Evolutionary conservation across 2,797 vertebrate genomes (phyloP), one percentile per base, ranked within the genome.

Genomic region (Bradypodion pumilum): DNA sequence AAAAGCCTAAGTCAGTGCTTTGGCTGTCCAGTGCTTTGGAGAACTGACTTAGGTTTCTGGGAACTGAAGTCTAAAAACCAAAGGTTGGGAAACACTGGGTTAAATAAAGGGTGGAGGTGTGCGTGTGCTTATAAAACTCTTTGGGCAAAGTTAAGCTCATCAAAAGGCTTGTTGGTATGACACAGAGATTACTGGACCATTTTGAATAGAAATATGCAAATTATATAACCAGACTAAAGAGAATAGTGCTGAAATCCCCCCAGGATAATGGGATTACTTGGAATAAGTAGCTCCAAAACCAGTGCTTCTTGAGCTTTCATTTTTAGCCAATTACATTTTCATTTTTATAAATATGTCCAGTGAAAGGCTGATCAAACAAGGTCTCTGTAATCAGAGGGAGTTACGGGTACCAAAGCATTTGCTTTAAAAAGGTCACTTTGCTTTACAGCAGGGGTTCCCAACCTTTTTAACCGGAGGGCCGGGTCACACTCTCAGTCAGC

Each of bases 161-260:
- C 8, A 59, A 59, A 70, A 27, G 32, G 27, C 25, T 72, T 59
- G 35, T 25, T 37, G 42, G 16, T 56, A 44, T 25, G 29, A 46
- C 13, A 5, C 13, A 44, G 52, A n/a, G 76, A 65, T 44, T 12
- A n/a, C 68, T 81, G 37, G 7, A 19, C 62, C 12, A 62, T 72
- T 81, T 25, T 73, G 80, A 73, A 72, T 16, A 52, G 44, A 29
- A 81, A 44, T 4, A 29, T 19, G 60, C 52, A 59, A 7, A 49
- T 75, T 74, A 85, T 74, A 9, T 80, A 85, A 80, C 69, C 49
- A 27, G 46, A 49, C 37, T 35, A 68, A 40, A 80, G 15, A 62
- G 37, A 68, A 49, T 35, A 78, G 15, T 40, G 35, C 7, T 60
- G 59, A 75, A 74, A 5, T 1, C 27, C 32, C 10, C 59, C 46